phyloP scores from a whole-genome alignment of 1,140 invertebrate genomes.

The Tribolium madens region DNA sequence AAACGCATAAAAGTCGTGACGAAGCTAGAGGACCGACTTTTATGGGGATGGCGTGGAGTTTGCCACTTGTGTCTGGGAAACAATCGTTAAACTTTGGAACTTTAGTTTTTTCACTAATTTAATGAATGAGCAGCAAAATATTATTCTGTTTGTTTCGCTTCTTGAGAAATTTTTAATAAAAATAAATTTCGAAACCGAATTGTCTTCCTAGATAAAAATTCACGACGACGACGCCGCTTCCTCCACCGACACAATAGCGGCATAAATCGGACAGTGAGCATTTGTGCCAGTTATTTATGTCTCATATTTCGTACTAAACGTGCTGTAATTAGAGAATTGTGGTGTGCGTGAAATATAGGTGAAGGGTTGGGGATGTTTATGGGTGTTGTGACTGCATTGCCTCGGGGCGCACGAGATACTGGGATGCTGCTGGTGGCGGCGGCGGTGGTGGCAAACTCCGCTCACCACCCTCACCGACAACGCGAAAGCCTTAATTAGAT shows the following conservation, averaged over 20 bases:
- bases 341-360: slow-evolving; percentile 65
- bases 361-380: slow-evolving; percentile 60
- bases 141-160: slow-evolving; percentile 28
- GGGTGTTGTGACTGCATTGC: slow-evolving; percentile 54
- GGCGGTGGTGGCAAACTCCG: neutral
- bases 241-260: slow-evolving; percentile 13
- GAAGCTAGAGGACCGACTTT: slow-evolving; percentile 28
- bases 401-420: slow-evolving; percentile 29
- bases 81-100: slow-evolving; percentile 31
- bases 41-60: slow-evolving; percentile 37
- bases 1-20: slow-evolving; percentile 30
- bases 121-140: slow-evolving; percentile 27
- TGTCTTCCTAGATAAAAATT: slow-evolving; percentile 17
- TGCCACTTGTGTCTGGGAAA: slow-evolving; percentile 34
- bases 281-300: slow-evolving; percentile 64
- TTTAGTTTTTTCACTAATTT: slow-evolving; percentile 34
- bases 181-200: slow-evolving; percentile 22
- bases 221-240: neutral
- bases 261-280: slow-evolving; percentile 64
- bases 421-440: neutral
- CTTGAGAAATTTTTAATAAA: slow-evolving; percentile 27
- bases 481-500: slow-evolving; percentile 34
- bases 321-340: slow-evolving; percentile 66
- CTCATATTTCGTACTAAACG: slow-evolving; percentile 65
- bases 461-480: slow-evolving; percentile 6